Conservation (phyloP, 2,888 invertebrate species). For the Teinopalpus imperialis region DNA sequence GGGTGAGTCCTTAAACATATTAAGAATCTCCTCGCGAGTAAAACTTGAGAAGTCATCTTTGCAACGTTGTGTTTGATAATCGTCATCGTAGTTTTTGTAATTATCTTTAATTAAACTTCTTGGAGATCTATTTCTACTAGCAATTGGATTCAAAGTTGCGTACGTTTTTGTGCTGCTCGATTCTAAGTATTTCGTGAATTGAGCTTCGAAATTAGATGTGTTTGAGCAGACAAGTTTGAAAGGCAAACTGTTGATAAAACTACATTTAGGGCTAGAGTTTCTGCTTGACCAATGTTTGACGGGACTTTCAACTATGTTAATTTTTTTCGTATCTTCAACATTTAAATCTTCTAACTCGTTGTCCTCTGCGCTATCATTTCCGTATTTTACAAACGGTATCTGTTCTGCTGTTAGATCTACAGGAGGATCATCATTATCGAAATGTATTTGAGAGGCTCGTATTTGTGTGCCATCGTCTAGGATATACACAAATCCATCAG, state of each 20-base stretch:
- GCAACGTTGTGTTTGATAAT: conserved; percentile 34
- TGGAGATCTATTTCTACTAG: conserved; percentile 55
- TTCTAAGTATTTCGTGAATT: conserved; percentile 66
- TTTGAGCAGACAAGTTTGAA: conserved; percentile 67
- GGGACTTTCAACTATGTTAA: conserved; percentile 64
- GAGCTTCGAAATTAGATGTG: conserved; percentile 62
- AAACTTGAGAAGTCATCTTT: conserved; percentile 49
- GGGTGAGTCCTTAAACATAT: conserved; percentile 74
- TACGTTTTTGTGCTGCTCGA: conserved; percentile 50
- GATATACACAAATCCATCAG: conserved; percentile 58
- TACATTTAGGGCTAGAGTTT: conserved; percentile 53
- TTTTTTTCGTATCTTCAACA: conserved; percentile 46
- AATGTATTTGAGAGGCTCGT: conserved; percentile 72
- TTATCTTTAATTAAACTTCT: conserved; percentile 51
- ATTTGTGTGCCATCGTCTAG: conserved; percentile 74
- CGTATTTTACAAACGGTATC: conserved; percentile 65
- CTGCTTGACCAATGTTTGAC: conserved; percentile 47
- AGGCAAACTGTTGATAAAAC: conserved; percentile 62
- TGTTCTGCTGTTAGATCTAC: conserved; percentile 62
- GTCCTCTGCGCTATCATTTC: conserved; percentile 45
- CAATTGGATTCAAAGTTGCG: conserved; percentile 49
- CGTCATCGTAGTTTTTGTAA: conserved; percentile 44
- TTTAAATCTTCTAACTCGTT: conserved; percentile 35
- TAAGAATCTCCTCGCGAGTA: conserved; percentile 66
- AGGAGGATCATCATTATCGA: conserved; percentile 68